These are phyloP conservation scores for Callyntrura guangdongensis DNA, from an alignment of 2,888 invertebrate genomes.

Conservation along the genomic window DNA sequence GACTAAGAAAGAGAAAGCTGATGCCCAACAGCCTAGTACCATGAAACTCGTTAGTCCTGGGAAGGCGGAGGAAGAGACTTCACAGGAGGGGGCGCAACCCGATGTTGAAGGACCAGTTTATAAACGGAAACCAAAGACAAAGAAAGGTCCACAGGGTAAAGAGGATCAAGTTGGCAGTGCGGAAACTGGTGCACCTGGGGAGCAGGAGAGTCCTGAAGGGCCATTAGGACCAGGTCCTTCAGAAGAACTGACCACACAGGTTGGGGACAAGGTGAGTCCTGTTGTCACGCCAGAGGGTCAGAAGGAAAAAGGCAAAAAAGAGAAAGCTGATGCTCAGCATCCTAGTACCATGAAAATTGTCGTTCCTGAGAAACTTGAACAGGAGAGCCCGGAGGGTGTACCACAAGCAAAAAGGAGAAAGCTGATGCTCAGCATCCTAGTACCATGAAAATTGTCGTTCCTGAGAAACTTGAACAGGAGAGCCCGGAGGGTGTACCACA, in stretches of 20 bases:
- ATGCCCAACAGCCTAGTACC: not conserved
- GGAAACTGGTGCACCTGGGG: not conserved
- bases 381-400: too few species aligned
- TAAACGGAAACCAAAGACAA: not conserved
- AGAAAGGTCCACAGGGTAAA: not conserved
- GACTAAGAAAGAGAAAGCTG: not conserved
- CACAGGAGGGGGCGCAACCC: conserved; percentile 44
- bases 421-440: not conserved
- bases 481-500: conserved; percentile 9
- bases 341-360: not conserved
- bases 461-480: not conserved
- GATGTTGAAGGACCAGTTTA: not conserved
- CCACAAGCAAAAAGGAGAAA: not conserved
- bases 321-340: not conserved
- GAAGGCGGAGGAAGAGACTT: not conserved
- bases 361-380: too few species aligned
- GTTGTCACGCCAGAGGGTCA: not conserved
- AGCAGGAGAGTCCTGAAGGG: not conserved
- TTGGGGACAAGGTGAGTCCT: not conserved
- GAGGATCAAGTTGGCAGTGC: not conserved
- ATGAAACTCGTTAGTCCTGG: not conserved
- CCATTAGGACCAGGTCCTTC: not conserved
- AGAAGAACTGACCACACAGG: not conserved
- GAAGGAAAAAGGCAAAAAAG: conserved; percentile 12
- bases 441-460: not conserved